These are phyloP conservation scores for Mugil cephalus DNA, from an alignment of 2,113 vertebrate species.

Conservation along the genomic window DNA sequence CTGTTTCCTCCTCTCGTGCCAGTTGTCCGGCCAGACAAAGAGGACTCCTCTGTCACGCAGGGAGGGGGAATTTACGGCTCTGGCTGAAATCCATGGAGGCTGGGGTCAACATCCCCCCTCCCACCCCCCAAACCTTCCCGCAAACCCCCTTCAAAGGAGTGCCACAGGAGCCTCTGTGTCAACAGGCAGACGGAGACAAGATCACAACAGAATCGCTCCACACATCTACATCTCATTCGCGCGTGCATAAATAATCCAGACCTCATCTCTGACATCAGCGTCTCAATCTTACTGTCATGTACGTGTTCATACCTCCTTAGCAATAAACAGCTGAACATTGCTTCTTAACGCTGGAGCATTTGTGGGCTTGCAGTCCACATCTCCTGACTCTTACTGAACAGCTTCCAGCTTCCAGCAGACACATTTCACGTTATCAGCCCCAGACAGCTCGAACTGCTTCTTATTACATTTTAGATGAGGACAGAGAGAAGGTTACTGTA, in stretches of 20 bases:
- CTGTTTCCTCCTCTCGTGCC: conserved; percentile 65
- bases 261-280: neutral
- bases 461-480: conserved; percentile 44
- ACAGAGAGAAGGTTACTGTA: conserved; percentile 36
- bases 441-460: conserved; percentile 34
- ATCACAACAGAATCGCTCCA: neutral
- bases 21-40: conserved; percentile 75
- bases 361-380: conserved; percentile 1
- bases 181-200: conserved; percentile 44
- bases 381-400: neutral
- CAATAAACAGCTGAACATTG: conserved; percentile 33
- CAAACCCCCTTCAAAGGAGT: conserved; percentile 55
- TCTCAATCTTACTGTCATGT: neutral
- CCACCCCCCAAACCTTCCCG: conserved; percentile 26
- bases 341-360: neutral
- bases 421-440: conserved; percentile 10
- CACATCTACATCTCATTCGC: conserved; percentile 38
- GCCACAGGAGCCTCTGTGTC: conserved; percentile 56
- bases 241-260: conserved; percentile 26
- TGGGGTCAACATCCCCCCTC: conserved; percentile 28
- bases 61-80: conserved; percentile 47
- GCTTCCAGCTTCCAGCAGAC: neutral
- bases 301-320: conserved; percentile 4
- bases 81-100: conserved; percentile 46
- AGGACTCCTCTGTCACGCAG: conserved; percentile 48